Conservation (phyloP, 2,888 invertebrate species). For the Zaprionus lineosus region DNA sequence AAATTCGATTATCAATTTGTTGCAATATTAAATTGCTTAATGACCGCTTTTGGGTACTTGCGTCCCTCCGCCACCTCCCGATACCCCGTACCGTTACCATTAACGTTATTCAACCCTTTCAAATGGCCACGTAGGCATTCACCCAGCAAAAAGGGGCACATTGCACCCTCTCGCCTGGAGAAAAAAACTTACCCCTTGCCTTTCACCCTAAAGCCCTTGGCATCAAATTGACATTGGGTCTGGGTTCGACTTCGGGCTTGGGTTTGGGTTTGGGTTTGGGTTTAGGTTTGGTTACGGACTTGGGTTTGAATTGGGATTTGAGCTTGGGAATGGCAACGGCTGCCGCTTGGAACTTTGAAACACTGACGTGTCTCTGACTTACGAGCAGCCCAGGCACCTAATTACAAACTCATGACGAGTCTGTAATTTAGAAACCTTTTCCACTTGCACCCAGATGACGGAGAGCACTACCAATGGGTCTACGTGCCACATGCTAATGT, state of each 20-base stretch:
- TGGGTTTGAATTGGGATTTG: too few species aligned
- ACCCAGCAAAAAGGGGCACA: slow-evolving; percentile 25
- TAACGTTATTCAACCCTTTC: too few species aligned
- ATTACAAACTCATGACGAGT: slow-evolving; percentile 54
- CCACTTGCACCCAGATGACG: slow-evolving; percentile 31
- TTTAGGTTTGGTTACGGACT: too few species aligned
- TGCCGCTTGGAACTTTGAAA: slow-evolving; percentile 39
- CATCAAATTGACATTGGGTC: too few species aligned
- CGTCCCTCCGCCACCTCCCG: too few species aligned
- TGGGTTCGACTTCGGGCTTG: too few species aligned
- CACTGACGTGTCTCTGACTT: slow-evolving; percentile 60
- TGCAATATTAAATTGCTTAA: slow-evolving; percentile 77
- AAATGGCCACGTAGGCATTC: slow-evolving; percentile 67
- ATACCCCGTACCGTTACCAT: too few species aligned
- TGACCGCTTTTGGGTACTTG: slow-evolving; percentile 68
- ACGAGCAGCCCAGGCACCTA: slow-evolving; percentile 45
- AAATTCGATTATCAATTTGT: slow-evolving; percentile 70
- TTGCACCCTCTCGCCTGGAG: slow-evolving; percentile 3
- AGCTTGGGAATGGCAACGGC: slow-evolving; percentile 61
- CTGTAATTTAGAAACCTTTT: slow-evolving; percentile 62
- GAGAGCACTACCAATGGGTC: neutral
- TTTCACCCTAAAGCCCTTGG: too few species aligned
- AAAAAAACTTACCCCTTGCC: too few species aligned
- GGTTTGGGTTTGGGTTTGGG: too few species aligned
- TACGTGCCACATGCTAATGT: neutral